A percentile compares a stretch with the other conserved stretches of the same genome.
phyloP scores from a whole-genome alignment of 1,140 invertebrate genomes.

The Olivierus martensii region DNA sequence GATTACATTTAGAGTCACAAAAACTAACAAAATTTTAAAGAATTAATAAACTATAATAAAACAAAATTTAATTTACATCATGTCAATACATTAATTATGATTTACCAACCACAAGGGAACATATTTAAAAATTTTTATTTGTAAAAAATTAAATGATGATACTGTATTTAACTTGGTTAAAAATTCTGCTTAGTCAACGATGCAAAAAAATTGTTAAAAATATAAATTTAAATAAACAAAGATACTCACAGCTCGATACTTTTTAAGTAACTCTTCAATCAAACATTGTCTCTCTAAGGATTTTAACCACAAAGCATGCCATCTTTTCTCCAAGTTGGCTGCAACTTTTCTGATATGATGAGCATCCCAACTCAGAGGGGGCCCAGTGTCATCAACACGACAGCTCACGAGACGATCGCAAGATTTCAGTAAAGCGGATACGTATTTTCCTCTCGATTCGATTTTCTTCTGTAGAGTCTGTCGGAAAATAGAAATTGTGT shows the following conservation, averaged over 20 bases:
- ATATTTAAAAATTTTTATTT: too few species aligned
- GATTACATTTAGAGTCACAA: too few species aligned
- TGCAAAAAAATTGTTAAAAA: background rate
- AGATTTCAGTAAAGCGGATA: conserved; percentile 57
- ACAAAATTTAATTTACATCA: too few species aligned
- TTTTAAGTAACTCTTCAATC: conserved; percentile 44
- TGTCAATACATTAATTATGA: too few species aligned
- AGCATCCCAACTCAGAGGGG: conserved; percentile 7
- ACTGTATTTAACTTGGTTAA: too few species aligned
- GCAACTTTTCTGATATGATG: conserved; percentile 27
- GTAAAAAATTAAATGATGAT: too few species aligned
- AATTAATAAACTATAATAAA: too few species aligned
- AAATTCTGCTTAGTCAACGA: too few species aligned
- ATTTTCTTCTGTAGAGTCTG: conserved; percentile 72
- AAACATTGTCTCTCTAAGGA: conserved; percentile 79
- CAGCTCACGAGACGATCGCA: conserved; percentile 34
- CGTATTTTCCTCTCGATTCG: conserved; percentile 64
- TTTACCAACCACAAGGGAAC: too few species aligned
- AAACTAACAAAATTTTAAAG: too few species aligned
- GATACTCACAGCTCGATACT: conserved; percentile 21
- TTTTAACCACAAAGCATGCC: conserved; percentile 72
- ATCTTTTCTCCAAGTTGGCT: conserved; percentile 57
- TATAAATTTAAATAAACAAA: background rate
- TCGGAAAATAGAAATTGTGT: too few species aligned
- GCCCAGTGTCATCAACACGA: conserved; percentile 6